Conservation (phyloP, 1,140 invertebrate genomes). For the Goniozus legneri region DNA sequence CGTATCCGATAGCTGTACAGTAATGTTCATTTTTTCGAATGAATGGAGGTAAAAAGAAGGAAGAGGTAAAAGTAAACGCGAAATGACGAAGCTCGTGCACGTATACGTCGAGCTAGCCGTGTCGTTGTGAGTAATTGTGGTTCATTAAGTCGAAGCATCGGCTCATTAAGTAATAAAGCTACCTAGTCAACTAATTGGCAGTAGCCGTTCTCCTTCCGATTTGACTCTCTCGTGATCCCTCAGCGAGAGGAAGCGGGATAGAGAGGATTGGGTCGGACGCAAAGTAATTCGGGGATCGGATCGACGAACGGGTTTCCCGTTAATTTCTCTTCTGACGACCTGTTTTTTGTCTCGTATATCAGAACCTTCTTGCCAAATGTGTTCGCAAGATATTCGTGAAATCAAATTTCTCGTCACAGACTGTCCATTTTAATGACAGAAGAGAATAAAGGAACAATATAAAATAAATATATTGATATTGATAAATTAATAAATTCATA, state of each 20-base stretch:
- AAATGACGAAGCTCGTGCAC: no score
- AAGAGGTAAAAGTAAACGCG: no score
- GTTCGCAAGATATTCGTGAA: not conserved
- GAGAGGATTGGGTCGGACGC: constrained; percentile 5
- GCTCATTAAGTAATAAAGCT: constrained; percentile 47
- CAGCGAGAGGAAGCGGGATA: constrained; percentile 16
- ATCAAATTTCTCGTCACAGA: not conserved
- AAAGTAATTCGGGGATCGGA: constrained; percentile 7
- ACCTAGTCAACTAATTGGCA: constrained; percentile 39
- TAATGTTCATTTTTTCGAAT: no score
- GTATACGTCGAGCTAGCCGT: constrained; percentile 10
- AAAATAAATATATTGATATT: not conserved
- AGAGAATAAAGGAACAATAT: not conserved
- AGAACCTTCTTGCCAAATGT: constrained; percentile 3
- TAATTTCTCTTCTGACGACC: constrained; percentile 22
- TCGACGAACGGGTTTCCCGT: constrained; percentile 34
- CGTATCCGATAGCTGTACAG: no score
- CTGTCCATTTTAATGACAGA: not conserved
- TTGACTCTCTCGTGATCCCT: constrained; percentile 21
- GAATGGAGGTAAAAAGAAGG: no score
- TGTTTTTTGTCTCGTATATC: not conserved
- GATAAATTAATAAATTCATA: not conserved
- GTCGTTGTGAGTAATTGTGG: constrained; percentile 35
- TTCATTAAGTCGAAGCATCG: constrained; percentile 40
- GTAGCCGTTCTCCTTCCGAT: constrained; percentile 23